Conservation (phyloP, 2,113 vertebrate species). For the Sturnira hondurensis region DNA sequence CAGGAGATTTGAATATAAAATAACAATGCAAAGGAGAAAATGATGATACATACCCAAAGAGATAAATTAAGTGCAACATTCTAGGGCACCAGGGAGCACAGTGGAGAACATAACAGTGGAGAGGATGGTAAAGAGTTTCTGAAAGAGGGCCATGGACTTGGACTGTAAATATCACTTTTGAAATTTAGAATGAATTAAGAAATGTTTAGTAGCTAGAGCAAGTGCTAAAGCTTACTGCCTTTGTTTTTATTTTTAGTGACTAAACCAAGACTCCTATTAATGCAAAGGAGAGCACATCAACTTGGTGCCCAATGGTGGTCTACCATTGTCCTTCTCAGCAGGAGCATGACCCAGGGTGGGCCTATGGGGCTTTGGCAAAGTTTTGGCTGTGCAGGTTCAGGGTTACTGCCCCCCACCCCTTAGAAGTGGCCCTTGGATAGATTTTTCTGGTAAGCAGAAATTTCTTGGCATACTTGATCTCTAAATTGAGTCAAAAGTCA, state of each 20-base stretch:
- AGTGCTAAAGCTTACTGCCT: neutral
- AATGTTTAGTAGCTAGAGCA: neutral
- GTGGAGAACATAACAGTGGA: too few species aligned
- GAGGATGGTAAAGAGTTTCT: neutral
- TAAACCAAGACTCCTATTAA: neutral
- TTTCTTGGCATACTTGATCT: neutral
- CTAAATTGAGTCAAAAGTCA: neutral
- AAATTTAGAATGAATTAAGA: constrained; percentile 4
- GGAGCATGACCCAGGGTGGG: neutral
- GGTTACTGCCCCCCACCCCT: neutral
- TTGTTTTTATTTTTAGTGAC: neutral
- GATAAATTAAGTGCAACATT: neutral
- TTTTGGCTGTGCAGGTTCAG: neutral
- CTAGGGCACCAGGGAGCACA: neutral
- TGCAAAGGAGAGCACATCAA: neutral
- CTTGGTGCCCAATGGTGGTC: neutral
- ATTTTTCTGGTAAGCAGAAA: constrained; percentile 16
- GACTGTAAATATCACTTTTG: neutral
- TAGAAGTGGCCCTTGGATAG: neutral
- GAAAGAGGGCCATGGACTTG: neutral
- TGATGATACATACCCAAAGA: neutral
- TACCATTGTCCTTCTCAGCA: neutral
- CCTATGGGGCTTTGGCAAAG: too few species aligned
- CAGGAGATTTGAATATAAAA: neutral
- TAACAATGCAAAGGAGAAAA: neutral